phyloP scores from a whole-genome alignment of 53 echinoderm and acorn worm genomes.

The Actinopyga echinites region DNA sequence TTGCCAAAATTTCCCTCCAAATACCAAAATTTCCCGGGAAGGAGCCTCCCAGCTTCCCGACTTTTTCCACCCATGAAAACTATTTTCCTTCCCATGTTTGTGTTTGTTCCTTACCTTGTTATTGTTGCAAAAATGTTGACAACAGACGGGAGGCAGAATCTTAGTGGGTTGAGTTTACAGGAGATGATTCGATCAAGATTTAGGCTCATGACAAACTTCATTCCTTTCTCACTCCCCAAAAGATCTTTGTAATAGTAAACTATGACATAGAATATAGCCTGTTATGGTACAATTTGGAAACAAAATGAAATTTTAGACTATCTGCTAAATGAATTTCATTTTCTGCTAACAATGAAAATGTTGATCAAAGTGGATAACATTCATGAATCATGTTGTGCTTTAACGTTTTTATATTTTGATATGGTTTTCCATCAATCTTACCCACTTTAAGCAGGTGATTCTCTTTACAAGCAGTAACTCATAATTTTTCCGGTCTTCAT shows the following conservation, averaged over 20 bases:
- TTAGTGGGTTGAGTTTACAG: conserved; percentile 84
- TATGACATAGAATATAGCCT: conserved; percentile 83
- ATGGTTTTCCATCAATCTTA: too few relatives aligned
- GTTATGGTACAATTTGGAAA: neutral
- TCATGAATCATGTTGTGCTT: too few relatives aligned
- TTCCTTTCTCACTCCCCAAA: conserved; percentile 72
- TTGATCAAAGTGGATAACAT: neutral
- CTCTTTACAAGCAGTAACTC: too few relatives aligned
- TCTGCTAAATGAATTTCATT: neutral
- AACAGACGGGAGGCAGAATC: conserved; percentile 82
- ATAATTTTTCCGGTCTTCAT: too few relatives aligned
- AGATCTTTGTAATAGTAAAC: conserved; percentile 82
- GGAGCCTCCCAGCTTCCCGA: too few relatives aligned
- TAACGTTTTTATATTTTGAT: too few relatives aligned
- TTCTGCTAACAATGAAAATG: neutral
- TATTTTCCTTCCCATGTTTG: too few relatives aligned
- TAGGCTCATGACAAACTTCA: conserved; percentile 73
- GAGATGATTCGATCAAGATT: conserved; percentile 85
- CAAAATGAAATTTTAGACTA: neutral
- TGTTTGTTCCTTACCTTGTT: conserved; percentile 67
- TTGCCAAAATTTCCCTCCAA: too few relatives aligned
- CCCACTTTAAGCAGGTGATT: too few relatives aligned
- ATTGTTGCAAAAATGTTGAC: conserved; percentile 93
- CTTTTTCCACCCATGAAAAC: too few relatives aligned
- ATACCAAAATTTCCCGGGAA: too few relatives aligned